Evolutionary conservation across 2,888 invertebrate genomes (phyloP).

Genomic region (Acheta domesticus): DNA sequence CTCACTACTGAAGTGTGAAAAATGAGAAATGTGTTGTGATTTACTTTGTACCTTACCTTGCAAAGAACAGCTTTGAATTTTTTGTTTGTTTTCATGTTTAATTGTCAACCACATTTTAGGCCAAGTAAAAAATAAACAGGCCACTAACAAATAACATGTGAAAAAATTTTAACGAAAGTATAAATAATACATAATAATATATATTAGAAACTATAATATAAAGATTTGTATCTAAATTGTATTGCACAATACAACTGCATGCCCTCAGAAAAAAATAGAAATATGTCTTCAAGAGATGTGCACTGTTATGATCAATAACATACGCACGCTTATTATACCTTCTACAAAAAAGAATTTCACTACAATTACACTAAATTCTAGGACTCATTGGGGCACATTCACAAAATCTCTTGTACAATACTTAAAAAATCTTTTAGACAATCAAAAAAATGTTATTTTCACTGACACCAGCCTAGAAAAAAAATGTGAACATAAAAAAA

Average conservation of each 20-base stretch:
- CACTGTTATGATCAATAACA: not conserved
- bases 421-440: slow-evolving; percentile 18
- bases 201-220: not conserved
- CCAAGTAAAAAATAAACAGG: not conserved
- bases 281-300: not conserved
- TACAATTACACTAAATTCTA: slow-evolving; percentile 7
- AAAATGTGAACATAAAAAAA: not conserved
- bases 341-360: not conserved
- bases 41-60: slow-evolving; percentile 18
- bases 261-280: slow-evolving; percentile 18
- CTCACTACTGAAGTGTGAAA: not conserved
- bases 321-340: not conserved
- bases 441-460: not conserved
- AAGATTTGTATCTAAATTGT: not conserved
- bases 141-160: not conserved
- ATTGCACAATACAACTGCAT: slow-evolving; percentile 9
- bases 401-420: slow-evolving; percentile 18
- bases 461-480: slow-evolving; percentile 18
- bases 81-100: not conserved
- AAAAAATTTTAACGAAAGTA: slow-evolving; percentile 3
- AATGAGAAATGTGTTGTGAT: not conserved
- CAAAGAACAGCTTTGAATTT: not conserved
- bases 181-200: not conserved
- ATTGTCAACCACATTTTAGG: not conserved
- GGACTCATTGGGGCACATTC: not conserved